phyloP scores from a whole-genome alignment of 2,888 invertebrate species.

The Sphaerophoria rueppellii region DNA sequence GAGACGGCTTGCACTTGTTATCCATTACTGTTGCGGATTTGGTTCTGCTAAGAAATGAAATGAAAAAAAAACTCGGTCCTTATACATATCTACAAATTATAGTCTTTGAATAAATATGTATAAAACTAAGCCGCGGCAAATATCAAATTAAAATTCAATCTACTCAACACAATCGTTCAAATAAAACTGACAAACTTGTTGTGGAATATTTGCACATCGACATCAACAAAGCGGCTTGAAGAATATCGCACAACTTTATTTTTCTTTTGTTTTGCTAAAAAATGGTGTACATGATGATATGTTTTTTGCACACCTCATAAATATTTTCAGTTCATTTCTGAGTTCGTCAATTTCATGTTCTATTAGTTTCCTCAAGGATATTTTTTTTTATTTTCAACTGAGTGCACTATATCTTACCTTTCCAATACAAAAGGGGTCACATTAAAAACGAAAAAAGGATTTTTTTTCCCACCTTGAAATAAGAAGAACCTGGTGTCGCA shows the following conservation, averaged over 20 bases:
- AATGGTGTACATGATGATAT: conserved; percentile 1
- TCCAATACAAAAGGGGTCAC: conserved; percentile 52
- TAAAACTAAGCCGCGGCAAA: no score
- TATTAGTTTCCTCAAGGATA: conserved; percentile 13
- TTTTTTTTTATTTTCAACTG: conserved; percentile 21
- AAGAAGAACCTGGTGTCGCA: conserved; percentile 47
- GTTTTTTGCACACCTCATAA: conserved; percentile 23
- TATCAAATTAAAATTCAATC: neutral
- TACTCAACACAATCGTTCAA: conserved; percentile 6
- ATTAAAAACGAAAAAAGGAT: neutral
- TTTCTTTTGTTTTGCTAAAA: neutral
- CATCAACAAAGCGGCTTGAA: neutral
- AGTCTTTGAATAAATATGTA: no score
- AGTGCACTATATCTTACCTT: conserved; percentile 44
- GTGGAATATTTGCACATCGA: neutral
- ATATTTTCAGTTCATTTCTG: conserved; percentile 12
- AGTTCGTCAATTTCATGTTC: neutral
- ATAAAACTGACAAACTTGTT: conserved; percentile 1
- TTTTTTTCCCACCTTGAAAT: conserved; percentile 62
- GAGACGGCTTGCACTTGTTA: no score
- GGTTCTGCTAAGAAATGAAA: no score
- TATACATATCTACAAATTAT: no score
- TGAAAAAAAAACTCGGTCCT: no score
- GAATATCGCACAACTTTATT: neutral
- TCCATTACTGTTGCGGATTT: no score